phyloP scores from a whole-genome alignment of 1,140 invertebrate genomes.

The Drepana arcuata region DNA sequence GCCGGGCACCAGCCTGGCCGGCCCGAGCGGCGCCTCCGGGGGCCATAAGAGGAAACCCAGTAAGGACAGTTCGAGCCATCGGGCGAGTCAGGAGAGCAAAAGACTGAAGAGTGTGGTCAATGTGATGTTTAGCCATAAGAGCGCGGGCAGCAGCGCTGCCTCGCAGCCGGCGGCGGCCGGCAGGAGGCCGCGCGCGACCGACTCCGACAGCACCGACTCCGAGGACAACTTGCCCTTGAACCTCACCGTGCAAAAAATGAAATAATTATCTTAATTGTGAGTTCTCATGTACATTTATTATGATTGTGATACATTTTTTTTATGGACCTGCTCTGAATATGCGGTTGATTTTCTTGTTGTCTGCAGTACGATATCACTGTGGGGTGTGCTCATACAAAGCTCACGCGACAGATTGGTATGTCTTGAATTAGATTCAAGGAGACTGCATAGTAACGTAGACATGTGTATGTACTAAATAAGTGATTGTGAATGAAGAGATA shows the following conservation, averaged over 20 bases:
- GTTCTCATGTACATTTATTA: no score
- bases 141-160: neutral
- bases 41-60: slow-evolving; percentile 14
- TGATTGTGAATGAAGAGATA: no score
- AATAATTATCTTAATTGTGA: neutral
- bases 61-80: slow-evolving; percentile 11
- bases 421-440: no score
- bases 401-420: no score
- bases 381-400: no score
- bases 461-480: no score
- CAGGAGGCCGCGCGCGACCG: neutral
- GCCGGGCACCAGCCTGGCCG: slow-evolving; percentile 17
- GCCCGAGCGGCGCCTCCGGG: slow-evolving; percentile 23
- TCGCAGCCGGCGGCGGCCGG: neutral
- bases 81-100: slow-evolving; percentile 30
- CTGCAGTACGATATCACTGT: no score
- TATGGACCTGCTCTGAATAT: no score
- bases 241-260: neutral
- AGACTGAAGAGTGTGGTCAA: slow-evolving; percentile 58
- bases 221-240: neutral
- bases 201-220: neutral
- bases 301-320: no score
- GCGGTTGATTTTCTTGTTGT: no score
- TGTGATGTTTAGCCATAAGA: slow-evolving; percentile 34
- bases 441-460: no score